These are phyloP conservation scores for Drosophila mauritiana DNA, from an alignment of 1,140 invertebrate species.

Conservation along the genomic window DNA sequence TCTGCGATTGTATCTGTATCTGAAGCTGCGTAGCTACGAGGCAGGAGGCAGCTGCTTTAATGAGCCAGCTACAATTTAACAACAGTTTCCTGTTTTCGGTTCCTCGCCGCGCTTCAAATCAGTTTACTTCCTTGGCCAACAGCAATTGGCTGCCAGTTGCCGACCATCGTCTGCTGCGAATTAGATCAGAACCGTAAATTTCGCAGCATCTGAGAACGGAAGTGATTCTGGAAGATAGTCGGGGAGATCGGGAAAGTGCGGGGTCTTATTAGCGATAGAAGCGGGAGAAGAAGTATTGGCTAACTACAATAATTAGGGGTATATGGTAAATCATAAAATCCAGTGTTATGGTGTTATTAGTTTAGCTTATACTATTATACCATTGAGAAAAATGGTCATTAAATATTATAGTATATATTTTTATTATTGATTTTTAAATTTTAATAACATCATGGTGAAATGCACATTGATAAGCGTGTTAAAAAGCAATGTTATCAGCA, in stretches of 20 bases:
- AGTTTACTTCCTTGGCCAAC: constrained; percentile 80
- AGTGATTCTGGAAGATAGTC: constrained; percentile 32
- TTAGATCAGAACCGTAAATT: constrained; percentile 83
- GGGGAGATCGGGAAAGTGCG: constrained; percentile 11
- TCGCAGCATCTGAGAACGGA: constrained; percentile 74
- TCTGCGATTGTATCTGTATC: constrained; percentile 27
- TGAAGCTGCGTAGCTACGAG: constrained; percentile 19
- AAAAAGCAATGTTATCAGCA: constrained; percentile 44
- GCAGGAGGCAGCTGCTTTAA: constrained; percentile 65
- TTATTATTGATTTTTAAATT: too few species aligned
- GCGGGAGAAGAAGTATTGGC: neutral
- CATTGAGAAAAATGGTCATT: too few species aligned
- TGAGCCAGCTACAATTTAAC: constrained; percentile 77
- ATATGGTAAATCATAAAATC: neutral
- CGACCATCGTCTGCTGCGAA: constrained; percentile 43
- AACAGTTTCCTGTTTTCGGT: constrained; percentile 76
- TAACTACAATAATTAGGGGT: neutral
- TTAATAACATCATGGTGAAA: too few species aligned
- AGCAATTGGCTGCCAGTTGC: constrained; percentile 43
- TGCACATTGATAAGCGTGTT: neutral
- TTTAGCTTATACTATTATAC: neutral
- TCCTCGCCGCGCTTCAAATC: constrained; percentile 77
- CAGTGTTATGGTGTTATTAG: neutral
- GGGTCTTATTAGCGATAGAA: constrained; percentile 1
- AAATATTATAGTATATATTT: too few species aligned